Conservation (phyloP, 2,888 invertebrate genomes). For the Sarcophaga variegata region DNA sequence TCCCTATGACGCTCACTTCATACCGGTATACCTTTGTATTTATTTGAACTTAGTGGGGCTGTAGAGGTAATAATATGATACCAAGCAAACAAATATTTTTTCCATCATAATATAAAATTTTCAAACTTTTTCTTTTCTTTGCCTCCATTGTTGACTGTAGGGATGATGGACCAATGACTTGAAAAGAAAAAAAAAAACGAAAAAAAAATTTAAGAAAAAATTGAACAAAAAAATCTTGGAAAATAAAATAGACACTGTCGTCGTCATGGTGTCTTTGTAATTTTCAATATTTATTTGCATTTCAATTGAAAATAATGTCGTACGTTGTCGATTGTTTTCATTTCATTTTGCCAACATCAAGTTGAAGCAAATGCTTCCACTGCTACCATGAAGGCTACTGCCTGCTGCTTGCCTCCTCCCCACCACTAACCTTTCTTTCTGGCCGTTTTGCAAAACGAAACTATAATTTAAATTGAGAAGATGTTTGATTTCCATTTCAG, state of each 20-base stretch:
- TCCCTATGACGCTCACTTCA: too few species aligned
- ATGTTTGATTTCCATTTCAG: slow-evolving; percentile 20
- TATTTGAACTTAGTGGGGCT: too few species aligned
- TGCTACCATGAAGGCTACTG: not conserved
- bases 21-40: too few species aligned
- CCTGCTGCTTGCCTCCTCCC: not conserved
- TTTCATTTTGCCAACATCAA: not conserved
- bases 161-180: too few species aligned
- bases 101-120: too few species aligned
- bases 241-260: slow-evolving; percentile 33
- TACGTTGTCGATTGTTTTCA: slow-evolving; percentile 6
- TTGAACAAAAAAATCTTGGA: not conserved
- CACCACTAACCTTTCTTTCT: not conserved
- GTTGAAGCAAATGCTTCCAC: not conserved
- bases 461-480: not conserved
- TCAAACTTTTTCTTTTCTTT: too few species aligned
- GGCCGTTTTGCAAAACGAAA: not conserved
- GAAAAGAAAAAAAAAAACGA: too few species aligned
- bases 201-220: too few species aligned
- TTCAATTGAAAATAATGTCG: slow-evolving; percentile 51
- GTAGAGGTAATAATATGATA: too few species aligned
- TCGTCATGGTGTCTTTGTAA: slow-evolving; percentile 57
- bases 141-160: too few species aligned
- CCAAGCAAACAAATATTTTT: too few species aligned
- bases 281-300: slow-evolving; percentile 64